Evolutionary conservation across 2,888 invertebrate species (phyloP).

Genomic region (Candidula unifasciata): DNA sequence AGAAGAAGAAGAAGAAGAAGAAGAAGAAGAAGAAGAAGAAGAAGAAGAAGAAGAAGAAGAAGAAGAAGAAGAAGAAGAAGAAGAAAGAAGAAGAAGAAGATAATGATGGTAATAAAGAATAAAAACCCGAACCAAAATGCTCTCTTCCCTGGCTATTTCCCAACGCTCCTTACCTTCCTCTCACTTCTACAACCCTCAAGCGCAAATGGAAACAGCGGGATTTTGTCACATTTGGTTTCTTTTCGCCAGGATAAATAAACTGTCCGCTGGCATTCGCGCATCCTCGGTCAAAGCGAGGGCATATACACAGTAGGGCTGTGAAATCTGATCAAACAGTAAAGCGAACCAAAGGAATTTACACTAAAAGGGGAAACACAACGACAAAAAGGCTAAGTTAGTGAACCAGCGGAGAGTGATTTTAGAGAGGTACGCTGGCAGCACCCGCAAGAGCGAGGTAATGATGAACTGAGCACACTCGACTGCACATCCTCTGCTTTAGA

Average conservation of each 20-base stretch:
- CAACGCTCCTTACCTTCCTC: not conserved
- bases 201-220: constrained; percentile 35
- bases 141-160: not conserved
- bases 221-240: constrained; percentile 22
- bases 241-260: constrained; percentile 38
- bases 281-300: not conserved
- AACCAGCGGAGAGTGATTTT: no score
- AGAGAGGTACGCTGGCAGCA: no score
- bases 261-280: constrained; percentile 15
- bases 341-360: not conserved
- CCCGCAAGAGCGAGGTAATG: no score
- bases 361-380: not conserved
- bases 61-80: not conserved
- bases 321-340: not conserved
- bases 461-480: not conserved
- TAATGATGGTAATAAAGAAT: not conserved
- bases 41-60: not conserved
- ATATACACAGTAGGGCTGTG: not conserved
- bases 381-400: not conserved
- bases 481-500: constrained; percentile 12
- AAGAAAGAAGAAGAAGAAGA: constrained; percentile 18
- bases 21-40: constrained; percentile 1
- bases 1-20: not conserved
- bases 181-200: constrained; percentile 21
- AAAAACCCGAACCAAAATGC: not conserved